phyloP scores from a whole-genome alignment of 2,113 vertebrate species.

The Apistogramma diplotaenia region DNA sequence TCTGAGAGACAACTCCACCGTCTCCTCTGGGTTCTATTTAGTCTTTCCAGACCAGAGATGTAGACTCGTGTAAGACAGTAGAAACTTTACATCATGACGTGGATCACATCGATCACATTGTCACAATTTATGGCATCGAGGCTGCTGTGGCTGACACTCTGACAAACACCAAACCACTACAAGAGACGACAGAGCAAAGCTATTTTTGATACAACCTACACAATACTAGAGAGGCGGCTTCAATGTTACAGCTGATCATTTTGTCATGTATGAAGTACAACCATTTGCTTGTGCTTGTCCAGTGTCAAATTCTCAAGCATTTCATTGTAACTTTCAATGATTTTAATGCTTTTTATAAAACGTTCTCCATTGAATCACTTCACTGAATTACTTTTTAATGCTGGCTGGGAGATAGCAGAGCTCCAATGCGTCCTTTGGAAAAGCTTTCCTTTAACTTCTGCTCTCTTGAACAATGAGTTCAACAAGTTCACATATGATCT shows the following conservation, averaged over 20 bases:
- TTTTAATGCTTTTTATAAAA: background rate
- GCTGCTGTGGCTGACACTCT: too few species aligned
- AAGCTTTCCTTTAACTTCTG: background rate
- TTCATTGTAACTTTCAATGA: background rate
- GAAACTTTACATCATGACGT: too few species aligned
- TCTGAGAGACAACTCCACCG: too few species aligned
- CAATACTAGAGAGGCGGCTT: background rate
- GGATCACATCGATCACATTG: too few species aligned
- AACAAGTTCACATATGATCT: background rate
- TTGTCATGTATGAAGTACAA: background rate
- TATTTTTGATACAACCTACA: background rate
- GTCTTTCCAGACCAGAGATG: too few species aligned
- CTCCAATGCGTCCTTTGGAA: background rate
- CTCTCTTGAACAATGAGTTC: background rate
- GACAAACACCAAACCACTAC: background rate
- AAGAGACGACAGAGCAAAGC: background rate
- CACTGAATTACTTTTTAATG: background rate
- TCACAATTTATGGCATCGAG: too few species aligned
- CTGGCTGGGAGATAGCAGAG: background rate
- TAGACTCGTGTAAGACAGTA: too few species aligned
- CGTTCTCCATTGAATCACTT: background rate
- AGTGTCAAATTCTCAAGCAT: background rate
- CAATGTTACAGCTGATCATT: background rate
- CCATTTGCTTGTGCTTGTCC: background rate
- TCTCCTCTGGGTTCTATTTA: too few species aligned